Evolutionary conservation across 2,113 vertebrate genomes (phyloP).

Genomic region (Oceanites oceanicus): DNA sequence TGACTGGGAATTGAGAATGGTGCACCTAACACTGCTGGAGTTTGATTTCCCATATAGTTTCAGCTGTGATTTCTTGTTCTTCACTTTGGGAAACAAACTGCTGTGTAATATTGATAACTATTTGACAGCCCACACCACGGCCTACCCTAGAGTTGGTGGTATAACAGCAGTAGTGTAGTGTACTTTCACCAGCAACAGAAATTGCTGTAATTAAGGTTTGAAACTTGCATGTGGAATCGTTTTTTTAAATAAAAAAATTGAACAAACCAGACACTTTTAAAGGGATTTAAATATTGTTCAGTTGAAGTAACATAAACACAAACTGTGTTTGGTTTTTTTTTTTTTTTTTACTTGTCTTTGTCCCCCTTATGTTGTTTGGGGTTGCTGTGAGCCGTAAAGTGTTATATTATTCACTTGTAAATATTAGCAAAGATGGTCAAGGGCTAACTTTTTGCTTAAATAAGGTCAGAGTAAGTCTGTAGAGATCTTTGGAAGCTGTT

Average conservation of each 20-base stretch:
- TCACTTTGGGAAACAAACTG: background rate
- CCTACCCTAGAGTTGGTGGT: background rate
- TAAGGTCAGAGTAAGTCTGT: background rate
- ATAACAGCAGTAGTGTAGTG: background rate
- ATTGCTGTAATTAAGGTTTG: background rate
- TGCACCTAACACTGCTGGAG: background rate
- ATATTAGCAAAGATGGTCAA: background rate
- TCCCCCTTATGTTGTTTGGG: background rate
- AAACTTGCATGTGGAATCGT: background rate
- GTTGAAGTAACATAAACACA: background rate
- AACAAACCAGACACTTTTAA: background rate
- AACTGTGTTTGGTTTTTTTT: background rate
- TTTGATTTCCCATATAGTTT: background rate
- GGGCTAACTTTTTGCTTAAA: background rate
- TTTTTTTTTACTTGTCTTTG: background rate
- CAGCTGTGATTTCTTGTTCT: conserved; percentile 13
- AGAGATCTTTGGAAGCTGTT: background rate
- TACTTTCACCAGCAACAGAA: background rate
- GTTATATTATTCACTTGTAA: background rate
- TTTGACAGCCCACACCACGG: background rate
- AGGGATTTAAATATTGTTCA: background rate
- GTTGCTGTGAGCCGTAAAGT: background rate
- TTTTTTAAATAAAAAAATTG: background rate
- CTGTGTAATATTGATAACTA: background rate
- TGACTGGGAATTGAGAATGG: background rate